Conservation (phyloP, 37 sponge, comb jelly and placozoan genomes). For the Beroe forskalii region DNA sequence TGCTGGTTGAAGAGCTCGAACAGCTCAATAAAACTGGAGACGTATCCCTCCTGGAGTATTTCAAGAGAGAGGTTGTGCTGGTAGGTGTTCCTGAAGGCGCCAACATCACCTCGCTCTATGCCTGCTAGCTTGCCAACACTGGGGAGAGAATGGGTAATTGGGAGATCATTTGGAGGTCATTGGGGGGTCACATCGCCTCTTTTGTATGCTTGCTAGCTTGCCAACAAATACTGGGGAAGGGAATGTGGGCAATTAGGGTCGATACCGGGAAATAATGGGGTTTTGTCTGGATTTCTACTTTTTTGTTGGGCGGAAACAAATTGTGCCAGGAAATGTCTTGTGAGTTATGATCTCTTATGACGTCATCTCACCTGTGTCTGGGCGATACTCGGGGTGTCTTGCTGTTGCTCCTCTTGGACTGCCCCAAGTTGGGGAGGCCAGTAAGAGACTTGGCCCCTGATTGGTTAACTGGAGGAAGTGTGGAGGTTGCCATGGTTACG, state of each 20-base stretch:
- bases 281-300: too few relatives aligned
- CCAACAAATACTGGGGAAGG: too few relatives aligned
- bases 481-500: too few relatives aligned
- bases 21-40: constrained; percentile 43
- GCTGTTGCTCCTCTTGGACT: neutral
- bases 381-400: too few relatives aligned
- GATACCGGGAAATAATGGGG: too few relatives aligned
- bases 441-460: neutral
- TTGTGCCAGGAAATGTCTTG: too few relatives aligned
- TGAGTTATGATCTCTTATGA: too few relatives aligned
- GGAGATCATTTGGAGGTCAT: too few relatives aligned
- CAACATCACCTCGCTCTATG: constrained; percentile 19
- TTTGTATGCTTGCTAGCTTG: constrained; percentile 2
- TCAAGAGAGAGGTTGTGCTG: constrained; percentile 27
- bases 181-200: neutral
- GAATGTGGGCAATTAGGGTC: too few relatives aligned
- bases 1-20: constrained; percentile 23
- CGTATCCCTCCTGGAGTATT: constrained; percentile 34
- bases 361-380: too few relatives aligned
- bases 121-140: constrained; percentile 24
- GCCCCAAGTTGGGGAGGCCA: neutral
- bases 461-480: constrained; percentile 31
- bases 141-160: too few relatives aligned
- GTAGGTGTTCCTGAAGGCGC: constrained; percentile 22
- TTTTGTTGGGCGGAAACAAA: too few relatives aligned